phyloP scores from a whole-genome alignment of 2,797 vertebrate genomes.

The Lepilemur ruficaudatus region DNA sequence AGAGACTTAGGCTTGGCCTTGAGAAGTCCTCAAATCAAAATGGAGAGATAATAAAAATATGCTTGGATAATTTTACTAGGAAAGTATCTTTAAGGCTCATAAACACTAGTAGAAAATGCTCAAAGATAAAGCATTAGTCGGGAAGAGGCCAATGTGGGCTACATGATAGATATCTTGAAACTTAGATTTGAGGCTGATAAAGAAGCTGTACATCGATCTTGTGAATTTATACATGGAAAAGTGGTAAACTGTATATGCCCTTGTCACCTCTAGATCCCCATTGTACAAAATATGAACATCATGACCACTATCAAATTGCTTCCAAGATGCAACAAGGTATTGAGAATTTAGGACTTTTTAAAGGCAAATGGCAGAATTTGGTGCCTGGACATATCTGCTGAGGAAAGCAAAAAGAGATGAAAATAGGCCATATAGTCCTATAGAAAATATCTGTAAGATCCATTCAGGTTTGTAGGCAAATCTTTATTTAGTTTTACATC shows the following conservation, averaged over 20 bases:
- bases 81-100: background rate
- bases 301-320: background rate
- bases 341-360: background rate
- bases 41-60: slow-evolving; percentile 5
- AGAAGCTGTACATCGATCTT: background rate
- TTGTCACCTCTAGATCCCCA: background rate
- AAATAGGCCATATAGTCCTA: background rate
- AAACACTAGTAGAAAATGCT: background rate
- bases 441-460: slow-evolving; percentile 2
- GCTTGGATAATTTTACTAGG: slow-evolving; percentile 40
- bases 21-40: slow-evolving; percentile 25
- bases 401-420: background rate
- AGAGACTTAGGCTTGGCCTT: background rate
- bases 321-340: background rate
- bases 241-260: background rate
- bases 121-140: background rate
- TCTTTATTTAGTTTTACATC: background rate
- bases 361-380: background rate
- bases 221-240: background rate
- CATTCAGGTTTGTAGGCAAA: background rate
- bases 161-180: slow-evolving; percentile 2
- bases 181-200: background rate
- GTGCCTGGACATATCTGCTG: background rate
- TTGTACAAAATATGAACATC: background rate
- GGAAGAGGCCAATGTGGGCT: background rate